phyloP scores from a whole-genome alignment of 1,140 invertebrate species.

The Listronotus oregonensis region DNA sequence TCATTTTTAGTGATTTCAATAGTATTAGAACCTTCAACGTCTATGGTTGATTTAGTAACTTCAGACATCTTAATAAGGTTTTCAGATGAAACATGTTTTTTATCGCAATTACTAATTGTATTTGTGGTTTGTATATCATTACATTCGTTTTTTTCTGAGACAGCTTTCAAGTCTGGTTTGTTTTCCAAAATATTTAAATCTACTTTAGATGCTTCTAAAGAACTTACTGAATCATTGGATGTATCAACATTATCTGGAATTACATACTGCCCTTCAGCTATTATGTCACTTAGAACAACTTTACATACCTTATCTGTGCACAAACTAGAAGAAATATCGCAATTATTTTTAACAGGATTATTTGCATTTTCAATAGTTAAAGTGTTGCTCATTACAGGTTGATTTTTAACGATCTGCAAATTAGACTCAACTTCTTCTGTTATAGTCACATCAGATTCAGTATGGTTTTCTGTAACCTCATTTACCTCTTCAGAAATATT shows the following conservation, averaged over 20 bases:
- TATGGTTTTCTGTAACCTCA: background rate
- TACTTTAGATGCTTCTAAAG: background rate
- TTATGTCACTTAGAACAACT: conserved; percentile 44
- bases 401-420: background rate
- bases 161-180: conserved; percentile 8
- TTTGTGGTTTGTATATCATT: background rate
- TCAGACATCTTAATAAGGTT: background rate
- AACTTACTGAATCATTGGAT: conserved; percentile 14
- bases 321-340: background rate
- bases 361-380: background rate
- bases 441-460: background rate
- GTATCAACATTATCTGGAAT: conserved; percentile 18
- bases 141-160: conserved; percentile 9
- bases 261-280: conserved; percentile 40
- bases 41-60: too few relatives aligned
- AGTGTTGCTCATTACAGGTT: background rate
- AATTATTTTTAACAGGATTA: background rate
- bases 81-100: too few relatives aligned
- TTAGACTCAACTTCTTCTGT: conserved; percentile 1
- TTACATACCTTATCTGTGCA: conserved; percentile 38
- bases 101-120: too few relatives aligned
- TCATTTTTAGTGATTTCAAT: background rate
- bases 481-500: background rate
- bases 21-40: too few relatives aligned
- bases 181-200: conserved; percentile 4